phyloP scores from a whole-genome alignment of 2,888 invertebrate genomes.

The Fissipunctia ypsillon region DNA sequence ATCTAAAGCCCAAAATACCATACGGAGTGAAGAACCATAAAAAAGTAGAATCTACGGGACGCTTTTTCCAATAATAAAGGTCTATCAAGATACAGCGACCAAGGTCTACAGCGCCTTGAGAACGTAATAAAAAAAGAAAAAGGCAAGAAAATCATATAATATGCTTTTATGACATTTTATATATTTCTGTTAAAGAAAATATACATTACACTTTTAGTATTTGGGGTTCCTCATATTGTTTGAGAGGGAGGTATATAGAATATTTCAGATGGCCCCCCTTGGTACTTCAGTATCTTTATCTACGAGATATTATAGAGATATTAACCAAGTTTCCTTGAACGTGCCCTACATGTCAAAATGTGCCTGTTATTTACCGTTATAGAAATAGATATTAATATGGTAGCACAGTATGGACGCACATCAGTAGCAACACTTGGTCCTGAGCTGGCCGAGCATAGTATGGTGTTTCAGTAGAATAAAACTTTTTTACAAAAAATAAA shows the following conservation, averaged over 20 bases:
- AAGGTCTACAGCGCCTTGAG: slow-evolving; percentile 43
- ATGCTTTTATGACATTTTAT: slow-evolving; percentile 72
- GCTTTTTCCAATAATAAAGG: slow-evolving; percentile 45
- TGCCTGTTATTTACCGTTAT: neutral
- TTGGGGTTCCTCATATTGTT: slow-evolving; percentile 58
- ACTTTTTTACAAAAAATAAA: too few relatives aligned
- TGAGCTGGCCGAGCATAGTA: too few relatives aligned
- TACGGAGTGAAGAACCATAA: neutral
- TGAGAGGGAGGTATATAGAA: neutral
- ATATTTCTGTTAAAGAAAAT: slow-evolving; percentile 72
- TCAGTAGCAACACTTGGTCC: too few relatives aligned
- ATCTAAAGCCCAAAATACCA: slow-evolving; percentile 9
- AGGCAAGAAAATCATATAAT: slow-evolving; percentile 60
- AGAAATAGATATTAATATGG: neutral
- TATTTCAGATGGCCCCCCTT: neutral
- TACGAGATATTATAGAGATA: neutral
- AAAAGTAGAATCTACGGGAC: neutral
- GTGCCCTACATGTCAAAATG: neutral
- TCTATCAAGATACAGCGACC: slow-evolving; percentile 19
- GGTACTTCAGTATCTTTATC: neutral
- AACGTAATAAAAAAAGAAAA: slow-evolving; percentile 65
- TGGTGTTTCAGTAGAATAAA: too few relatives aligned
- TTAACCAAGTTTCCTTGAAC: neutral
- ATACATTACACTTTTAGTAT: slow-evolving; percentile 71
- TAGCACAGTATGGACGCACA: too few relatives aligned